Evolutionary conservation across 2,888 invertebrate genomes (phyloP).

Genomic region (Polydrusus pterygomalis): DNA sequence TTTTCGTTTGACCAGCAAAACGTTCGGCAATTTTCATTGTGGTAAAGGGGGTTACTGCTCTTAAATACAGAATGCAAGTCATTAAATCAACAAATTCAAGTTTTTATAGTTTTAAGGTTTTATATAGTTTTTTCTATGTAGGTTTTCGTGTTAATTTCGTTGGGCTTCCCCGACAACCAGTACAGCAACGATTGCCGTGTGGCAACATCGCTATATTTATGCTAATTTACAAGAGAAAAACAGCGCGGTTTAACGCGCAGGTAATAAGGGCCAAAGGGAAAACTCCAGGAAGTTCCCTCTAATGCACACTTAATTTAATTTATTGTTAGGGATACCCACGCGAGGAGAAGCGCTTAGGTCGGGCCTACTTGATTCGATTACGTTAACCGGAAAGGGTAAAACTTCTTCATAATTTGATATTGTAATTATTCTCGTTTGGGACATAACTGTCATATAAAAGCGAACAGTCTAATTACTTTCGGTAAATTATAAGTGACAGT

Average conservation of each 20-base stretch:
- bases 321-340: constrained; percentile 45
- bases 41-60: too few species aligned
- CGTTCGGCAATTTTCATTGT: too few species aligned
- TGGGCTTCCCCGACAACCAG: too few species aligned
- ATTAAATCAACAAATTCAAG: too few species aligned
- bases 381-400: constrained; percentile 43
- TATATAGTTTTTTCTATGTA: too few species aligned
- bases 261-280: constrained; percentile 53
- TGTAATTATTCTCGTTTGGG: constrained; percentile 12
- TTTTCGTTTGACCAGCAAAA: too few species aligned
- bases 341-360: constrained; percentile 20
- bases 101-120: too few species aligned
- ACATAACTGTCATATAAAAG: constrained; percentile 6
- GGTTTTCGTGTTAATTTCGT: too few species aligned
- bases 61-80: too few species aligned
- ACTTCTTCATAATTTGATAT: constrained; percentile 42
- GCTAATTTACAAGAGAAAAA: constrained; percentile 49
- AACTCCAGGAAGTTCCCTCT: constrained; percentile 52
- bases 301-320: constrained; percentile 54
- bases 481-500: constrained; percentile 1
- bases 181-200: background rate
- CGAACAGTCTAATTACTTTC: constrained; percentile 3
- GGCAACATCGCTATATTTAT: constrained; percentile 35
- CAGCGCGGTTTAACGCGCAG: constrained; percentile 50
- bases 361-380: constrained; percentile 48